A percentile compares a stretch with the other conserved stretches of the same genome.
Evolutionary conservation across 1,140 invertebrate genomes (phyloP).

Genomic region (Gonatopus flavifemur): DNA sequence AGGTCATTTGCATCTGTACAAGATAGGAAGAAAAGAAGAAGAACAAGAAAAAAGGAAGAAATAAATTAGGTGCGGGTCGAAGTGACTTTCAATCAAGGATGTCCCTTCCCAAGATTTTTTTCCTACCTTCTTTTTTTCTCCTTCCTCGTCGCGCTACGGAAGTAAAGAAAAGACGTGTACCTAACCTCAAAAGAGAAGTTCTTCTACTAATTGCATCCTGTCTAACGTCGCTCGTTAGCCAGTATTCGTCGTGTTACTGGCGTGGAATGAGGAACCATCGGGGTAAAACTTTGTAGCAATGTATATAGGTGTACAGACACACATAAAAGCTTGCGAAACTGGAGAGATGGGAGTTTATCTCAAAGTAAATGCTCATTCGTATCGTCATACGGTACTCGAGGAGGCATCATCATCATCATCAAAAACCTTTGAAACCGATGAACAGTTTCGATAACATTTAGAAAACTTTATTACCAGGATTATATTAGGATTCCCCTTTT

Average conservation of each 20-base stretch:
- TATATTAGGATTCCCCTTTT: too few relatives aligned
- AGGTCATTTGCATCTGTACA: conserved; percentile 31
- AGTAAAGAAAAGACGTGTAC: conserved; percentile 26
- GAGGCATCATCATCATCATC: too few relatives aligned
- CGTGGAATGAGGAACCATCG: neutral
- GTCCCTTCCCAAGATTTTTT: conserved; percentile 26
- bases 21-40: too few relatives aligned
- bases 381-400: too few relatives aligned
- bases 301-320: too few relatives aligned
- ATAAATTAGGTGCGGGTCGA: conserved; percentile 32
- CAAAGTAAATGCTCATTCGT: too few relatives aligned
- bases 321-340: too few relatives aligned
- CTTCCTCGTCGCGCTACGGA: conserved; percentile 5
- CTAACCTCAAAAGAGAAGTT: conserved; percentile 28
- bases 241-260: conserved; percentile 13
- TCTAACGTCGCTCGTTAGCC: conserved; percentile 37
- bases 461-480: too few relatives aligned
- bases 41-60: conserved; percentile 18
- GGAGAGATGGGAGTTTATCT: too few relatives aligned
- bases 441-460: too few relatives aligned
- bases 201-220: conserved; percentile 41
- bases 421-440: too few relatives aligned
- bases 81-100: conserved; percentile 37
- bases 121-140: conserved; percentile 6
- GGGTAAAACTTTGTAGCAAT: conserved; percentile 23